Base-by-base conservation (phyloP, 64 coral and sea anemone species). In the Actinia equina region DNA sequence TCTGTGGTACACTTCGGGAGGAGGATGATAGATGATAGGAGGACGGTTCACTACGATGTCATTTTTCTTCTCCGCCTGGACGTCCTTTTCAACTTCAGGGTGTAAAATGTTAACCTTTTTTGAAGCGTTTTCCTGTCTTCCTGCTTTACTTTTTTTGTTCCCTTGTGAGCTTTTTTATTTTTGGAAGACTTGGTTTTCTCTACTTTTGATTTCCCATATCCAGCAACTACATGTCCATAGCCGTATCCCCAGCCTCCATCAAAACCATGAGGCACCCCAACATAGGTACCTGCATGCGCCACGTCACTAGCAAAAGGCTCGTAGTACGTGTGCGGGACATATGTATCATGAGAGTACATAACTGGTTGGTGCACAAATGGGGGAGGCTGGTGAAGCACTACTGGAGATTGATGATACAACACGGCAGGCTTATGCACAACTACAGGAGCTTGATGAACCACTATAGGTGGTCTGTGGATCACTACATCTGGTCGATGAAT, bases 21-120 rank as follows among this genome's bases (percentile, higher is more conserved):
- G 97, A 26, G 97, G 93, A 79, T 99, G 97, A 61, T 99, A 99
- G 70, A 99, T 99, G 17, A 99, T 99, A 0, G 97, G 97, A 41
- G 97, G 97, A 71, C 97, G 88, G 65, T 89, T 92, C 5, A 99
- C 93, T 53, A 99, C 91, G 82, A 99, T 99, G 20, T 93, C 91
- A 57, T 99, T 99, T 59, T 95, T 99, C 80, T 79, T 93, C 0
- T 88, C 81, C 0, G 93, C 88, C 14, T 88, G 95, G 59, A 91
- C 93, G 3, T 87, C 86, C 87, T 88, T 95, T 83, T 88, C 88
- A 22, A 51, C 18, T 79, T 99, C 89, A 44, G 91, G 81, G 25
- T 98, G 93, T 17, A 93, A 67, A 7, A 82, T 69, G 5, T 85
- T 79, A 53, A 62, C 59, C 82, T 88, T 84, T 51, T 87, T 88